Base-by-base conservation (phyloP, 2,888 invertebrate genomes). In the Digitonthophagus gazella region DNA sequence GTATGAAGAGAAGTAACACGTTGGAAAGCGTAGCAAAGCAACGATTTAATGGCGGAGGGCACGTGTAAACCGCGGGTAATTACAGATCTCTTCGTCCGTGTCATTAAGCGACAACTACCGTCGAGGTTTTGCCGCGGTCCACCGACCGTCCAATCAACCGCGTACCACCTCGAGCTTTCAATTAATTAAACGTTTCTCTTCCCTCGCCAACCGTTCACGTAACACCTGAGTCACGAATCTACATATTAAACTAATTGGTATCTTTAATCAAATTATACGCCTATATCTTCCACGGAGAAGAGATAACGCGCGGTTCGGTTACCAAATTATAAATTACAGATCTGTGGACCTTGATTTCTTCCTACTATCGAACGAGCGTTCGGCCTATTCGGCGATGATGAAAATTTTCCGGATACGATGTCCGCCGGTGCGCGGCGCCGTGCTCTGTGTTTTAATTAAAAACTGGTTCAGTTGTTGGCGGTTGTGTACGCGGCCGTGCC, bases 201-300 rank as follows among this genome's bases (percentile, higher is more conserved):
- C 61, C 61, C 20, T 20, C 61, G 61, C 61, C 14, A 15, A 11
- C 28, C 8, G 61, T 15, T 19, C 61, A 61, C 61, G 61, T 61
- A 61, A 61, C 61, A 61, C 61, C 61, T 18, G 20, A 61, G 61
- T 61, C 61, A 61, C 61, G 61, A 61, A 61, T 61, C 20, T 61
- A 61, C 61, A 61, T 61, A 61, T 61, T 61, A 61, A 61, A 61
- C 61, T 61, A 61, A 61, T 61, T 61, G 61, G 19, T 61, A 61
- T 61, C 61, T 61, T 61, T 61, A 61, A 61, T 61, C 61, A 61
- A 61, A 61, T 61, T 61, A 61, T 61, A 61, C 28, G 28, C 28
- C 28, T 44, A 44, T 44, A 44, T 44, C 28, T 44, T 44, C 28
- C 28, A 44, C 28, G 28, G 28, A 11, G 28, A 44, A 44, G 28